phyloP scores from a whole-genome alignment of 2,113 vertebrate genomes.

The Passer domesticus region DNA sequence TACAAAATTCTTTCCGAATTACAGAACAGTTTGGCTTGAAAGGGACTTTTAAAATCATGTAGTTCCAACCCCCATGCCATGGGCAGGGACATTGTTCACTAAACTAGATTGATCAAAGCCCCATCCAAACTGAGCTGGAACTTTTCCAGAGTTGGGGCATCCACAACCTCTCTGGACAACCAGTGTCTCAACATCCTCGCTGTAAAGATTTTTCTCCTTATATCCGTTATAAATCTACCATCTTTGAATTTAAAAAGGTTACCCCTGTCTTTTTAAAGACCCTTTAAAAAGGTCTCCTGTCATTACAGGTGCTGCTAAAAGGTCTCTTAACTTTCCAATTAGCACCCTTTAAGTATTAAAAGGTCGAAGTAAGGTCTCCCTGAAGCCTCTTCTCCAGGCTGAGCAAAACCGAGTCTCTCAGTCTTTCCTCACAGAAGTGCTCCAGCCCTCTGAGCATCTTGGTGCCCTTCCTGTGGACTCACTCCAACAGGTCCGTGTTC shows the following conservation, averaged over 20 bases:
- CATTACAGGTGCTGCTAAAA: rapidly evolving
- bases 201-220: background rate
- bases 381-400: background rate
- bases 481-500: rapidly evolving
- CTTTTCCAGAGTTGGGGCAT: background rate
- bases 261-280: too few species aligned
- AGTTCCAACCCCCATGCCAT: background rate
- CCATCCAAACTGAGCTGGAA: background rate
- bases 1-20: background rate
- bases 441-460: background rate
- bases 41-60: background rate
- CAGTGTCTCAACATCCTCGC: background rate
- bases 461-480: background rate
- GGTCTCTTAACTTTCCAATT: background rate
- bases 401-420: background rate
- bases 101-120: background rate
- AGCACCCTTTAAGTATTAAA: background rate
- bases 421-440: background rate
- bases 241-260: background rate
- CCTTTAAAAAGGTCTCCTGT: too few species aligned
- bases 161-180: background rate
- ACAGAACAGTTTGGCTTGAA: background rate
- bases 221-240: background rate
- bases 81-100: background rate
- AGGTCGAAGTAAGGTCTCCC: background rate